A percentile compares a stretch with the other conserved stretches of the same genome.
phyloP scores from a whole-genome alignment of 1,140 invertebrate genomes.

The Diachasmimorpha longicaudata region DNA sequence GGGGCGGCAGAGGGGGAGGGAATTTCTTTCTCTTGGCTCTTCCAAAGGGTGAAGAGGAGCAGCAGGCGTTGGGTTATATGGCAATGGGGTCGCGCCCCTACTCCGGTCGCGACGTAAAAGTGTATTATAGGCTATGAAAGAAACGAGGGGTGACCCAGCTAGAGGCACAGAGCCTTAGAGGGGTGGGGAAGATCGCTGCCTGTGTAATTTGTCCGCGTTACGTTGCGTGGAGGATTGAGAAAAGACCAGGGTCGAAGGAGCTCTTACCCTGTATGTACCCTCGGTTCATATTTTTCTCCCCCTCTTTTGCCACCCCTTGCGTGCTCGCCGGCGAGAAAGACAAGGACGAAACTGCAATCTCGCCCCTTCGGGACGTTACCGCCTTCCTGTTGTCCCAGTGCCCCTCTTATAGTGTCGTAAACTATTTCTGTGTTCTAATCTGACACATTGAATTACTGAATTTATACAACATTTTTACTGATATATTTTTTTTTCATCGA shows the following conservation, averaged over 20 bases:
- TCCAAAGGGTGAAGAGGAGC: background rate
- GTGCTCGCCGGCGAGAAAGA: background rate
- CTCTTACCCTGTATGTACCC: background rate
- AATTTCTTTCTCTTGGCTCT: background rate
- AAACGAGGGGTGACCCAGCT: slow-evolving; percentile 25
- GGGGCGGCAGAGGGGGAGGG: background rate
- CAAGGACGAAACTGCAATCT: background rate
- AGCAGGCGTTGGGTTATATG: background rate
- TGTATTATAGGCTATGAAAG: slow-evolving; percentile 39
- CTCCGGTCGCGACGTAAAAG: slow-evolving; percentile 38
- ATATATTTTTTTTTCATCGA: no score
- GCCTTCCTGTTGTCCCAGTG: background rate
- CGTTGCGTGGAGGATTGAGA: slow-evolving; percentile 38
- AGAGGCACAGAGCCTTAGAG: background rate
- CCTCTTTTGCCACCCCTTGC: background rate
- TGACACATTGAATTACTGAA: slow-evolving; percentile 39
- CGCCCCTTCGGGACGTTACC: background rate
- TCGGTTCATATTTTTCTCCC: slow-evolving; percentile 12
- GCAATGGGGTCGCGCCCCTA: slow-evolving; percentile 28
- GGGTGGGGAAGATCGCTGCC: slow-evolving; percentile 19
- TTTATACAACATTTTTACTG: slow-evolving; percentile 32
- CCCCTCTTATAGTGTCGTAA: slow-evolving; percentile 21
- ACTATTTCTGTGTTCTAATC: slow-evolving; percentile 31
- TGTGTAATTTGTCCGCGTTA: slow-evolving; percentile 45
- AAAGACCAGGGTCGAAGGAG: background rate